A percentile compares a stretch with the other conserved stretches of the same genome.
phyloP scores from a whole-genome alignment of 2,797 vertebrate genomes.

The Prunella strophiata region DNA sequence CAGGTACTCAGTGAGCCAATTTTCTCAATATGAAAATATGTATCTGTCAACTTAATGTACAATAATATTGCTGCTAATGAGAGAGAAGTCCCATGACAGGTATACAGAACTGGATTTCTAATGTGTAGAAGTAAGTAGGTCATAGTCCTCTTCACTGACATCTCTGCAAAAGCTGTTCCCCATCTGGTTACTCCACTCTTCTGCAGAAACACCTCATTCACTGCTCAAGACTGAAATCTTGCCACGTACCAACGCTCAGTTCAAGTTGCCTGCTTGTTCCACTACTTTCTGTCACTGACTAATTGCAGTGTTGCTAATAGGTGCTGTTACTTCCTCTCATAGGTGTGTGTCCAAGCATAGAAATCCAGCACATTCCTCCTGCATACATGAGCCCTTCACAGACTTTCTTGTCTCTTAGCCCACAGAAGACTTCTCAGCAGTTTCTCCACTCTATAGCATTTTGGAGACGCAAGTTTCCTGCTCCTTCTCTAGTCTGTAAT shows the following conservation, averaged over 20 bases:
- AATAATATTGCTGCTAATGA: neutral
- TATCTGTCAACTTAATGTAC: neutral
- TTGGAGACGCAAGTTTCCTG: neutral
- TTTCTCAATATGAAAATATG: neutral
- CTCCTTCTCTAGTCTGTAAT: neutral
- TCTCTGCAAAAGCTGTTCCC: neutral
- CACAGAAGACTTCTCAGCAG: neutral
- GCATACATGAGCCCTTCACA: neutral
- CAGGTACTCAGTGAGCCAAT: neutral
- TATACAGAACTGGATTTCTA: neutral
- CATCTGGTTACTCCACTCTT: neutral
- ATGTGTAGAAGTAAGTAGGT: neutral
- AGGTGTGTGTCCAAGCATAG: neutral
- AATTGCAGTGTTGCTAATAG: conserved; percentile 5
- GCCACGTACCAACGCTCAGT: neutral
- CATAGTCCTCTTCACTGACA: neutral
- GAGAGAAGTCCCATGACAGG: neutral
- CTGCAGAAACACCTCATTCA: neutral
- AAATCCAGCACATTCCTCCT: neutral
- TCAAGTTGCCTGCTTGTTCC: conserved; percentile 15
- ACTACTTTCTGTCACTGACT: conserved; percentile 3
- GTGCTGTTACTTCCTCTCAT: neutral
- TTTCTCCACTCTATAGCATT: neutral
- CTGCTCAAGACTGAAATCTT: neutral
- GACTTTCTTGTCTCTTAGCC: neutral